Base-by-base conservation (phyloP, 2,113 vertebrate genomes). In the Oreochromis spilurus region DNA sequence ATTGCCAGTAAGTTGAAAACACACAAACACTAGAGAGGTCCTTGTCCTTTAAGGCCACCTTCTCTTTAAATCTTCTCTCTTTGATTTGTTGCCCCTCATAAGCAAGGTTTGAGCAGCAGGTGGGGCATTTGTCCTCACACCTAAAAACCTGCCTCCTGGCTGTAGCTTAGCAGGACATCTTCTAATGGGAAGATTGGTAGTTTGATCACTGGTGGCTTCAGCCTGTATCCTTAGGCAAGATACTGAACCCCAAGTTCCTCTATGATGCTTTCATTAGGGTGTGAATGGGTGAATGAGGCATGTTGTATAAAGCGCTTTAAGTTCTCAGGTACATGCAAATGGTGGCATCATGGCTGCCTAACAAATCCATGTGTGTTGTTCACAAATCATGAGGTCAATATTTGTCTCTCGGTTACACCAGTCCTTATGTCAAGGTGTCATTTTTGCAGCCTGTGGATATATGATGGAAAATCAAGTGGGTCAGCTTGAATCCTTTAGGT, bases 1-100 rank as follows among this genome's bases (percentile, higher is more conserved):
- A 98, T 99, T 93, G 97, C 98, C 96, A 99, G 98, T 99, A 90
- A 98, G 98, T 98, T 62, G 21, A 3, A 84, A 67, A 52, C 21
- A 52, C 16, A 55, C 43, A 57, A 14, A 31, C 40, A 34, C 10
- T 48, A 58, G 3, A 43, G 4, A 34, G 48, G 26, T n/a, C 5
- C 17, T n/a, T 52, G 17, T 8, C 19, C 72, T 34, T 77, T 77
- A 75, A 50, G 43, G 24, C 26, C 9, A 50, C 26, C 16, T 48
- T 77, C 24, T 50, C 43, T 77, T 77, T 50, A 77, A 77, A 50
- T 17, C 2, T 4, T 8, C 43, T 40, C 21, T 12, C 10, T 77
- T 77, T 77, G 26, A 77, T 31, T 75, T 43, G 24, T 50, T 50
- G 16, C 43, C 26, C 16, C 70, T 77, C 6, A 26, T 50, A 50